A percentile compares a stretch with the other conserved stretches of the same genome.
phyloP scores from a whole-genome alignment of 1,140 invertebrate species.

The Listronotus oregonensis region DNA sequence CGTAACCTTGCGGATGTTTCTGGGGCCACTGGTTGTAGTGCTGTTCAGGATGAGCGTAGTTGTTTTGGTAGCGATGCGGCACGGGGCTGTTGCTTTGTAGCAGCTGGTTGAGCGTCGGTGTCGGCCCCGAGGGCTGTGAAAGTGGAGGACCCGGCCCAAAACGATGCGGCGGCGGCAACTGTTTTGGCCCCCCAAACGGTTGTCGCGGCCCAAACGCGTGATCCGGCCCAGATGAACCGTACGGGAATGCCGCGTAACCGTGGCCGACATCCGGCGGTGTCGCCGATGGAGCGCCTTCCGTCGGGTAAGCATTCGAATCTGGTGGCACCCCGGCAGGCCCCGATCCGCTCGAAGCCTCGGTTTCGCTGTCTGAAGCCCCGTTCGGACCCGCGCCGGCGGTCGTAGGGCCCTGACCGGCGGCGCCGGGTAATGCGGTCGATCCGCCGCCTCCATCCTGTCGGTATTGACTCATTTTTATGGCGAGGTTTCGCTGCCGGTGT shows the following conservation, averaged over 20 bases:
- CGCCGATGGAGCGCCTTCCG: constrained; percentile 30
- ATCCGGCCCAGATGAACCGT: constrained; percentile 49
- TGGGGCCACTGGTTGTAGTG: constrained; percentile 54
- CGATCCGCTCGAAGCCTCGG: constrained; percentile 25
- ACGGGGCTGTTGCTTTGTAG: constrained; percentile 52
- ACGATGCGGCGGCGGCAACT: constrained; percentile 50
- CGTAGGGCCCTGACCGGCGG: constrained; percentile 40
- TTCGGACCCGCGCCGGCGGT: constrained; percentile 38
- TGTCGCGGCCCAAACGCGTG: constrained; percentile 53
- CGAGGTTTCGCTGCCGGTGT: constrained; percentile 52
- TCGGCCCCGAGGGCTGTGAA: constrained; percentile 81
- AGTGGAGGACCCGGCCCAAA: constrained; percentile 69
- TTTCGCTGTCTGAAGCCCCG: constrained; percentile 33
- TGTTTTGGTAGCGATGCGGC: constrained; percentile 52
- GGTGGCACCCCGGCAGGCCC: constrained; percentile 21
- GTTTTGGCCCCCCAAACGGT: constrained; percentile 49
- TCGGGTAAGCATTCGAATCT: constrained; percentile 37
- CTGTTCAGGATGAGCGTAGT: constrained; percentile 51
- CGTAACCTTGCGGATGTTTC: constrained; percentile 44
- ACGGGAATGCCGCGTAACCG: constrained; percentile 47
- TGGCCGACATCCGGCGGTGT: constrained; percentile 42
- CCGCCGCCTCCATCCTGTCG: constrained; percentile 50
- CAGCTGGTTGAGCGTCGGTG: constrained; percentile 88
- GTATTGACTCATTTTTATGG: constrained; percentile 57
- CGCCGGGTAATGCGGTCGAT: constrained; percentile 37